A percentile compares a stretch with the other conserved stretches of the same genome.
These are phyloP conservation scores for Trachurus trachurus DNA, from an alignment of 2,797 vertebrate genomes.

Conservation along the genomic window DNA sequence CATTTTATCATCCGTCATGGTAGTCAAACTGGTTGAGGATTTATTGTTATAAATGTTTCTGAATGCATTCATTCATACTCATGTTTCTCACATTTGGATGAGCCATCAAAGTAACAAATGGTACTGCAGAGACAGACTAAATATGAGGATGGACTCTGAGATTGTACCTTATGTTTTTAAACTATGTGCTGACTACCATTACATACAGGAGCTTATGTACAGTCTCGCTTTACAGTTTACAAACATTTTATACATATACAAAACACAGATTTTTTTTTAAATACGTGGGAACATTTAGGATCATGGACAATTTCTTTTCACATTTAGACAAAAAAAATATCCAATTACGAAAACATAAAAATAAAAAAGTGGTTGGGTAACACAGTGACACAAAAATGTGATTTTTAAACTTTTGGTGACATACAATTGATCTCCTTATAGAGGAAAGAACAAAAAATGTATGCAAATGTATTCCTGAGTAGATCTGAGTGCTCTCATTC, in stretches of 20 bases:
- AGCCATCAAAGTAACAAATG: conserved; percentile 40
- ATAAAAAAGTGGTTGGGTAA: conserved; percentile 2
- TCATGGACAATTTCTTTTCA: conserved; percentile 5
- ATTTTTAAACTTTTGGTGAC: neutral
- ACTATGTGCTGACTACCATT: conserved; percentile 33
- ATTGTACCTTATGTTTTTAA: conserved; percentile 22
- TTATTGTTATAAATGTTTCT: conserved; percentile 30
- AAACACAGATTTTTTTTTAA: conserved; percentile 22
- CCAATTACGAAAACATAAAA: conserved; percentile 16
- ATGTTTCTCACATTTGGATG: conserved; percentile 42
- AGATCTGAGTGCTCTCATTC: neutral
- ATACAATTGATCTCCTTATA: neutral
- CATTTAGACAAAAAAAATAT: neutral
- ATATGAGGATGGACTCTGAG: conserved; percentile 27
- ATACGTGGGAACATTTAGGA: neutral
- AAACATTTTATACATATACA: conserved; percentile 57
- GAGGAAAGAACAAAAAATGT: neutral
- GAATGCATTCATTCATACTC: conserved; percentile 42
- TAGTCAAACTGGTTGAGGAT: conserved; percentile 29
- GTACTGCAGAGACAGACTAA: conserved; percentile 50
- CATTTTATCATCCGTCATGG: conserved; percentile 34
- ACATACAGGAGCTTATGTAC: conserved; percentile 51
- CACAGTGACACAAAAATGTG: conserved; percentile 1
- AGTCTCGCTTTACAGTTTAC: conserved; percentile 37
- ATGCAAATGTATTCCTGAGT: conserved; percentile 2